Evolutionary conservation across 1,140 invertebrate genomes (phyloP).

Genomic region (Tribolium castaneum): DNA sequence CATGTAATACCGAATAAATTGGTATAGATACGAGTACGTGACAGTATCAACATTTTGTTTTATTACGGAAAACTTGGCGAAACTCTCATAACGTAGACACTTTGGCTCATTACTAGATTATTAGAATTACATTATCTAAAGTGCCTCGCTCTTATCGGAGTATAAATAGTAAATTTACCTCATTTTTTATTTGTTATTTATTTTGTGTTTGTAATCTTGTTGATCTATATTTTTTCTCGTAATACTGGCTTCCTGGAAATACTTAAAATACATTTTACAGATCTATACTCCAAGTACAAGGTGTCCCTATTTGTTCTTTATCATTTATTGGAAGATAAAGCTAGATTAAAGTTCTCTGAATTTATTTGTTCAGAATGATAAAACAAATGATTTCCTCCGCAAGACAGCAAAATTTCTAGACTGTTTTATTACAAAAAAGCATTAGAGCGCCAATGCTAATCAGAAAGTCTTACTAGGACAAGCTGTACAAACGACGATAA

Average conservation of each 20-base stretch:
- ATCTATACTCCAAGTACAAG: background rate
- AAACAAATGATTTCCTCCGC: too few relatives aligned
- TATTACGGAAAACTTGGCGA: background rate
- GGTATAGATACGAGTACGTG: background rate
- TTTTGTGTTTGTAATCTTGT: background rate
- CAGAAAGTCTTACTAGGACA: too few relatives aligned
- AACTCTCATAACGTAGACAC: background rate
- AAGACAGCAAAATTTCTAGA: too few relatives aligned
- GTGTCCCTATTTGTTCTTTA: background rate
- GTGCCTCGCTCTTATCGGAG: background rate
- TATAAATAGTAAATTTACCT: background rate
- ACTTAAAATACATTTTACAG: background rate
- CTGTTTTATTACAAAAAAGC: too few relatives aligned
- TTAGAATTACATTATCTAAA: background rate
- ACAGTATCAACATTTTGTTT: background rate
- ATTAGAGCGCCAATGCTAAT: too few relatives aligned
- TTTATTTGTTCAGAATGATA: too few relatives aligned
- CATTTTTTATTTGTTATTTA: background rate
- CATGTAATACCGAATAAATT: background rate
- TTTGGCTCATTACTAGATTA: background rate
- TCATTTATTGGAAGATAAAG: background rate
- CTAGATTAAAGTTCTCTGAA: too few relatives aligned
- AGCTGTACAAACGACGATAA: background rate
- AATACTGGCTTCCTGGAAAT: background rate
- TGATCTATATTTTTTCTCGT: background rate